These are phyloP conservation scores for Eurypyga helias DNA, from an alignment of 2,113 vertebrate species.

Conservation along the genomic window DNA sequence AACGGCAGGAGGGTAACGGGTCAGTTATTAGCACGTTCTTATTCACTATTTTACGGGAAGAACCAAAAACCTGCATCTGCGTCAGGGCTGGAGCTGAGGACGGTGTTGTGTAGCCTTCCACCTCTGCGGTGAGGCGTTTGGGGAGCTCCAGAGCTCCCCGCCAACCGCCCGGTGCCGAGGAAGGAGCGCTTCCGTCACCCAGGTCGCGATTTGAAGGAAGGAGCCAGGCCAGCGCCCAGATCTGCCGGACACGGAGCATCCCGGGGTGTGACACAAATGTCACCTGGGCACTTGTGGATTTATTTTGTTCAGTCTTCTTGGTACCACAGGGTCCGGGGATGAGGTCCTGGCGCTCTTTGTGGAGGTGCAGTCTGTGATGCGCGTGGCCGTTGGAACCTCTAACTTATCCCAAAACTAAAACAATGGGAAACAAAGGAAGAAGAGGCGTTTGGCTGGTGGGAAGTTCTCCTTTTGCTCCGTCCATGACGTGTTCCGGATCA, in stretches of 20 bases:
- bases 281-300: neutral
- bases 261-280: fast-evolving
- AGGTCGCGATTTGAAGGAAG: fast-evolving
- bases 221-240: fast-evolving
- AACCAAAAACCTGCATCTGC: fast-evolving
- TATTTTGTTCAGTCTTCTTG: neutral
- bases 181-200: neutral
- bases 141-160: neutral
- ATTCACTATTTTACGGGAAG: neutral
- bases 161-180: neutral
- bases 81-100: neutral
- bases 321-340: neutral
- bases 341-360: neutral
- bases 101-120: fast-evolving
- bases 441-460: fast-evolving
- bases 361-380: fast-evolving
- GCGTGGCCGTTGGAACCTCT: neutral
- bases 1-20: neutral
- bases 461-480: neutral
- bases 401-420: neutral
- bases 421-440: neutral
- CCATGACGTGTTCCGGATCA: fast-evolving
- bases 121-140: neutral
- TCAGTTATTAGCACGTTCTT: neutral
- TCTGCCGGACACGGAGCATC: too few relatives aligned